Base-by-base conservation (phyloP, 2,797 vertebrate genomes). In the Oreochromis grahami region DNA sequence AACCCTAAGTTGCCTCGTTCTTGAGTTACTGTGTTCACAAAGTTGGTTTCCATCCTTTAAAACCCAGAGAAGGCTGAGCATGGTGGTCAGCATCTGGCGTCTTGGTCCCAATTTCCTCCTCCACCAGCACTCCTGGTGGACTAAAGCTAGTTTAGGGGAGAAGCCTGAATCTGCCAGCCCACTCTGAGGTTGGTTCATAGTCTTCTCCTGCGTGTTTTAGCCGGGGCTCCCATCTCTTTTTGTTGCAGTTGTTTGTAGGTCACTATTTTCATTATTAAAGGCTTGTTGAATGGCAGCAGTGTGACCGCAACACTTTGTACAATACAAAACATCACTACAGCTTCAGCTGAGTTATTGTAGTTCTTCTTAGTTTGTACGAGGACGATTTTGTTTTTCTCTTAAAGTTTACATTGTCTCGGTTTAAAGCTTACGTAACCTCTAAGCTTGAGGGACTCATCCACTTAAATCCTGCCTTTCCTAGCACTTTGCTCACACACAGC, bases 321-420 rank as follows among this genome's bases (percentile, higher is more conserved):
- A 45, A 41, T 10, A 70, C 41, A 70, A 72, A 48, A 48, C 68
- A 48, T 72, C 24, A 26, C 63, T 68, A 13, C 36, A 65, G 24
- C 55, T 43, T 72, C 9, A 29, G 15, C 3, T 17, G 41, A 43
- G 13, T 45, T 45, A 0, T 7, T 72, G 14, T 1, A 74, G 43
- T 32, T 11, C 43, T 3, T 24, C 11, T 74, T 17, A 48, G 0
- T 32, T 74, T 74, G 10, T 0, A 50, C 0, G 17, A 50, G 26
- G 17, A 50, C 10, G 0, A 32, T 50, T 74, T 48, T n/a, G 1
- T 32, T 74, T 74, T 74, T 74, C 10, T 32, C 45, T 74, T 50
- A 32, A 32, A 50, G 26, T 74, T 74, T 1, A 50, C 70, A 74
- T 8, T 32, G 43, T 74, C 43, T 50, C 26, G 1, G 3, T 74